These are phyloP conservation scores for Platalea minor DNA, from an alignment of 2,797 vertebrate genomes.

Conservation along the genomic window DNA sequence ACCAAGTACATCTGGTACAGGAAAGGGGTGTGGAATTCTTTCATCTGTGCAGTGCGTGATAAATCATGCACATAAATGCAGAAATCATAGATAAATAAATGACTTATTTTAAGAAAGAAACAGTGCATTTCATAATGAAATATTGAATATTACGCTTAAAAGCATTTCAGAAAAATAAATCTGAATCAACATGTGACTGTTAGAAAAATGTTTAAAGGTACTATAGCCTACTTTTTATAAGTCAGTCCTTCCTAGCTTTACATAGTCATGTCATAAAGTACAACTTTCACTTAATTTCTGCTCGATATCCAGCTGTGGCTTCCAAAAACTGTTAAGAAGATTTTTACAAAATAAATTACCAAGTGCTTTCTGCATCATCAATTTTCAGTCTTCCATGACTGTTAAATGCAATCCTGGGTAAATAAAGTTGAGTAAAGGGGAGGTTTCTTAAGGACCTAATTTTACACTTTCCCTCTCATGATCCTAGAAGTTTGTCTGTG, in stretches of 20 bases:
- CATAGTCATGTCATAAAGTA: neutral
- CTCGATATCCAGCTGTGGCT: neutral
- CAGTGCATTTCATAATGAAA: neutral
- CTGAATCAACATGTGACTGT: neutral
- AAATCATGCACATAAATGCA: neutral
- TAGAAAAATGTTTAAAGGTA: neutral
- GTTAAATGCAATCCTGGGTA: constrained; percentile 59
- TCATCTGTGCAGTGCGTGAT: neutral
- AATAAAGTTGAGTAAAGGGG: neutral
- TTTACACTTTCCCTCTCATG: neutral
- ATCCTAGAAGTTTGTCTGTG: neutral
- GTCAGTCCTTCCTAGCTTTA: neutral
- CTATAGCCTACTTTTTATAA: neutral
- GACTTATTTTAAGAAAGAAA: neutral
- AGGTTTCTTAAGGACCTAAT: neutral
- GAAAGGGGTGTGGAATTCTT: neutral
- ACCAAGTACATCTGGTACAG: neutral
- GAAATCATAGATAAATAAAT: neutral
- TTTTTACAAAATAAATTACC: constrained; percentile 70
- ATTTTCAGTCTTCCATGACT: constrained; percentile 79
- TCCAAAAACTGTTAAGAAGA: neutral
- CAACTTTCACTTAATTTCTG: neutral
- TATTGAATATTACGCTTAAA: neutral
- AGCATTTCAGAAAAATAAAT: neutral
- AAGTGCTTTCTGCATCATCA: constrained; percentile 80